Conservation (phyloP, 2,888 invertebrate genomes). For the Caenorhabditis sp. region DNA sequence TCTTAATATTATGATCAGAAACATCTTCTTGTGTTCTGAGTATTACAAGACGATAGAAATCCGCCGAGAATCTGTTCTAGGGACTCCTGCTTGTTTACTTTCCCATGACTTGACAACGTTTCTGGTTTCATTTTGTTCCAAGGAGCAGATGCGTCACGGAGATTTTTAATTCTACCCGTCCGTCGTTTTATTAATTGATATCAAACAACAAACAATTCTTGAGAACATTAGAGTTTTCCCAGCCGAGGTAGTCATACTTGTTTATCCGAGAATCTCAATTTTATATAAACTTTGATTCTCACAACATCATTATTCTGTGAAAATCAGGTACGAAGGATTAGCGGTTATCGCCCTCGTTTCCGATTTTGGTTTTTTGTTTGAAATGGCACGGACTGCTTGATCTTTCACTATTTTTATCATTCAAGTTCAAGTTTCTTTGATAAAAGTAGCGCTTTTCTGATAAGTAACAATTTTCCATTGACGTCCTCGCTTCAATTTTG, state of each 20-base stretch:
- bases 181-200: not conserved
- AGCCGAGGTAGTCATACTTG: not conserved
- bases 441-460: no score
- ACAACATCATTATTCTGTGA: not conserved
- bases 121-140: constrained; percentile 40
- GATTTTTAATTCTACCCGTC: not conserved
- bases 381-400: not conserved
- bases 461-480: not conserved
- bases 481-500: not conserved
- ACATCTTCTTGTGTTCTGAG: not conserved
- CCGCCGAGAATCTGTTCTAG: constrained; percentile 17
- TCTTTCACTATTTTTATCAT: not conserved
- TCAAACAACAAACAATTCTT: not conserved
- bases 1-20: constrained; percentile 19
- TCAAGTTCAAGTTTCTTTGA: not conserved
- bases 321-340: not conserved
- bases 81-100: constrained; percentile 46
- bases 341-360: not conserved
- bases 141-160: constrained; percentile 6
- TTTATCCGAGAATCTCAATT: not conserved
- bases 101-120: constrained; percentile 39
- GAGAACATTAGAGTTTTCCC: not conserved
- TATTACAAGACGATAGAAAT: not conserved
- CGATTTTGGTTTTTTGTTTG: not conserved
- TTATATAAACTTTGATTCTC: not conserved